Evolutionary conservation across 1,140 invertebrate genomes (phyloP).

Genomic region (Halictus rubicundus): DNA sequence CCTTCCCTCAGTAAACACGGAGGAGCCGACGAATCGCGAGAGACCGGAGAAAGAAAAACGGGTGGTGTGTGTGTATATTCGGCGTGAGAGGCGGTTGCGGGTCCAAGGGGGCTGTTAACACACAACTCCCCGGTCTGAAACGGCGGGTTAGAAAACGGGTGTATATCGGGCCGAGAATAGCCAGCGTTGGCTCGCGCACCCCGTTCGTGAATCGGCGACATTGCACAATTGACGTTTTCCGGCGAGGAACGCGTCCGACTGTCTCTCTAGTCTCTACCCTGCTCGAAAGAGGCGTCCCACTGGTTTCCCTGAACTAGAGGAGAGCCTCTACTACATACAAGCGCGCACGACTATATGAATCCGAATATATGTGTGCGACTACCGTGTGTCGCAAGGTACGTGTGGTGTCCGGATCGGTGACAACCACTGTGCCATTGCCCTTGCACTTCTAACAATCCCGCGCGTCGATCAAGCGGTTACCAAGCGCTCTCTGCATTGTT

Average conservation of each 20-base stretch:
- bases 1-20: constrained; percentile 25
- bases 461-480: constrained; percentile 38
- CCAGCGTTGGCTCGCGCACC: constrained; percentile 21
- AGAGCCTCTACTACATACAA: too few species aligned
- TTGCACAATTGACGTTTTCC: constrained; percentile 25
- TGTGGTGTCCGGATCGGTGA: not conserved
- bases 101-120: not conserved
- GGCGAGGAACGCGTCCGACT: not conserved
- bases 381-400: too few species aligned
- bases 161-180: constrained; percentile 13
- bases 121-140: not conserved
- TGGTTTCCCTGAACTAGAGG: not conserved
- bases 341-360: too few species aligned
- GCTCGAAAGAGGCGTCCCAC: not conserved
- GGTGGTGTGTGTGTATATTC: not conserved
- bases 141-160: not conserved
- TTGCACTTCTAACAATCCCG: constrained; percentile 41
- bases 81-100: not conserved
- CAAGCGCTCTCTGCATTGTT: constrained; percentile 29
- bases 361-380: too few species aligned
- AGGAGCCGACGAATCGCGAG: not conserved
- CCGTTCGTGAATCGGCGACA: constrained; percentile 20
- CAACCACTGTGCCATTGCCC: constrained; percentile 41
- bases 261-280: too few species aligned
- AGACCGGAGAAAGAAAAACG: not conserved